Base-by-base conservation (phyloP, 2,888 invertebrate species). In the Cynaeus angustus region DNA sequence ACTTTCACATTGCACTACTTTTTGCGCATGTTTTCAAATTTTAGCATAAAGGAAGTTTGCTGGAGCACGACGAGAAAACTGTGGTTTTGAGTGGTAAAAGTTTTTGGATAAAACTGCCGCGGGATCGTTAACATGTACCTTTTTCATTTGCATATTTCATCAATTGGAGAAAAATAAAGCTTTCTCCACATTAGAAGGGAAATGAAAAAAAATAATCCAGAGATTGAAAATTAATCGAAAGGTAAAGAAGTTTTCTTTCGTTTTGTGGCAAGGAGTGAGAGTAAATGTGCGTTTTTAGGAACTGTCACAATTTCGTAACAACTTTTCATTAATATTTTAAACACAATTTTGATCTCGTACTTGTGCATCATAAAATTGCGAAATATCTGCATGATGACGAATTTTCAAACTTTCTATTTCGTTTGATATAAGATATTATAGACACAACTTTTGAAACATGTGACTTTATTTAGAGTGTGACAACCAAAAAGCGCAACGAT, bases 401-500 rank as follows among this genome's bases (percentile, higher is more conserved):
- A n/a, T 45, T 28, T 46, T 46, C 9, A 30, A 61, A 61, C 48
- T 62, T 62, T 62, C 48, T 33, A 62, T 62, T 61, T 46, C 30
- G 48, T 61, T 38, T 59, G 45, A 30, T 45, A 45, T 37, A 46
- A 61, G 33, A 50, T 41, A 48, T 61, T 56, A 56, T 43, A 43
- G 43, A 56, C 43, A 26, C 56, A 14, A 9, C 33, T 56, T 56
- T 59, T 46, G 45, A 59, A 59, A 59, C 33, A 12, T 43, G 38
- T 38, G 13, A 59, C 37, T 8, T 30, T 37, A 61, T 50, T 46
- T 48, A 64, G 68, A 68, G 14, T 68, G 64, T 68, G 68, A 68
- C 68, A 68, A 48, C 62, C 68, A 68, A 68, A 68, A 68, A 68
- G 68, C 68, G 68, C 62, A 56, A 64, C 68, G 68, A 53, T 21